phyloP scores from a whole-genome alignment of 2,797 vertebrate species.

The Helicolenus hilgendorfi region DNA sequence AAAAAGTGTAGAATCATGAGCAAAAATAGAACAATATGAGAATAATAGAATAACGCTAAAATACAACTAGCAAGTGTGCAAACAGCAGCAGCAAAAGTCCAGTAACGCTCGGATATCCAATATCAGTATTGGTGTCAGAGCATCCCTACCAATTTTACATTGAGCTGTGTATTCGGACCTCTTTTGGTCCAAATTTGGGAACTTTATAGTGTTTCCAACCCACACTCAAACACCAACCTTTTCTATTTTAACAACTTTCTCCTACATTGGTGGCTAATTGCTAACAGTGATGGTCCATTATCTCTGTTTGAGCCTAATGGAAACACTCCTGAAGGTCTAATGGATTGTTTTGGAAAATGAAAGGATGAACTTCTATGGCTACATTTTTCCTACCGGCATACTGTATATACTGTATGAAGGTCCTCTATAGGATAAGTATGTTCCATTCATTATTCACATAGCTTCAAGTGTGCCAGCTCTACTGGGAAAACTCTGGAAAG shows the following conservation, averaged over 20 bases:
- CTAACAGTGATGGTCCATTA: background rate
- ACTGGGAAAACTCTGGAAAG: constrained; percentile 50
- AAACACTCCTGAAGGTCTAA: background rate
- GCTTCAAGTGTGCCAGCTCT: constrained; percentile 49
- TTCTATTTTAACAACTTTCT: background rate
- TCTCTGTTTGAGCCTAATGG: background rate
- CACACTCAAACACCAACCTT: background rate
- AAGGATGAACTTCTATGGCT: constrained; percentile 1
- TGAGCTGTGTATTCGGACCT: background rate
- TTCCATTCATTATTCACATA: constrained; percentile 77
- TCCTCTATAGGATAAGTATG: constrained; percentile 44
- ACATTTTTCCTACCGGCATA: constrained; percentile 26
- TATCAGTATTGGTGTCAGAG: too few species aligned
- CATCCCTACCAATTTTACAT: background rate
- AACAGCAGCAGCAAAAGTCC: too few species aligned
- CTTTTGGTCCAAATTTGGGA: background rate
- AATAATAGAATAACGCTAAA: too few species aligned
- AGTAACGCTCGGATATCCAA: too few species aligned
- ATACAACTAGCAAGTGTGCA: too few species aligned
- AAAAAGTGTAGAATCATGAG: too few species aligned
- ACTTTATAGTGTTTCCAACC: background rate
- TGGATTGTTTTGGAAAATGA: constrained; percentile 35
- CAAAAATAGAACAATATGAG: too few species aligned
- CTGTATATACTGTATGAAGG: constrained; percentile 5
- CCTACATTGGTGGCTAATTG: background rate